Conservation (phyloP, 2,888 invertebrate genomes). For the Campoletis raptor region DNA sequence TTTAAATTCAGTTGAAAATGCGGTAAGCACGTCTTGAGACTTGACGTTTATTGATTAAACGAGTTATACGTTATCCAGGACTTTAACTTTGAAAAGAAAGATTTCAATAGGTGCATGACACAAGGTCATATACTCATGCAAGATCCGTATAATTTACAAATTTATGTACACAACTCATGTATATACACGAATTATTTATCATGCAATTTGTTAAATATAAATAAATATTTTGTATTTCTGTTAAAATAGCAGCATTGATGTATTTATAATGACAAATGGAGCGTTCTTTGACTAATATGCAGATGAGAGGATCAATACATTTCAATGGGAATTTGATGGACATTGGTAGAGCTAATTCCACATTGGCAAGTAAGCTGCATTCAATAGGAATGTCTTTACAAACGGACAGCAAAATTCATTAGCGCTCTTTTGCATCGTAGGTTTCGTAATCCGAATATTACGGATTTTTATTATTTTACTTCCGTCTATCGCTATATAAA, state of each 20-base stretch:
- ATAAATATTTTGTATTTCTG: constrained; percentile 53
- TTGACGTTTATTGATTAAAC: background rate
- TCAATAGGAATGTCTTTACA: background rate
- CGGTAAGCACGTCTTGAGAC: background rate
- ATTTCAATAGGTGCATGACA: background rate
- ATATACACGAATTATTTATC: constrained; percentile 19
- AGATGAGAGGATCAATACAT: background rate
- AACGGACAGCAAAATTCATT: background rate
- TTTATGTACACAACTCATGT: constrained; percentile 25
- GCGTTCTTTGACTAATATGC: background rate
- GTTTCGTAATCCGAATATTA: constrained; percentile 3
- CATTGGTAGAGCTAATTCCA: background rate
- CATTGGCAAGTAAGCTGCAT: background rate
- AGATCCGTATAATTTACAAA: background rate
- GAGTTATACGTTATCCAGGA: background rate
- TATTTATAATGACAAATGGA: background rate
- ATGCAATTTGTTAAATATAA: constrained; percentile 40
- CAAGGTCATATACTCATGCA: background rate
- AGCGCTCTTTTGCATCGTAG: background rate
- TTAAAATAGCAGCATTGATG: constrained; percentile 10
- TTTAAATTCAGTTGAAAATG: background rate
- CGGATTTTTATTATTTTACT: constrained; percentile 17
- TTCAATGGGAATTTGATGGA: background rate
- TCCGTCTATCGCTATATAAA: constrained; percentile 29
- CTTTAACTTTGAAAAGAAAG: background rate